Base-by-base conservation (phyloP, 2,888 invertebrate genomes). In the Agrotis exclamationis region DNA sequence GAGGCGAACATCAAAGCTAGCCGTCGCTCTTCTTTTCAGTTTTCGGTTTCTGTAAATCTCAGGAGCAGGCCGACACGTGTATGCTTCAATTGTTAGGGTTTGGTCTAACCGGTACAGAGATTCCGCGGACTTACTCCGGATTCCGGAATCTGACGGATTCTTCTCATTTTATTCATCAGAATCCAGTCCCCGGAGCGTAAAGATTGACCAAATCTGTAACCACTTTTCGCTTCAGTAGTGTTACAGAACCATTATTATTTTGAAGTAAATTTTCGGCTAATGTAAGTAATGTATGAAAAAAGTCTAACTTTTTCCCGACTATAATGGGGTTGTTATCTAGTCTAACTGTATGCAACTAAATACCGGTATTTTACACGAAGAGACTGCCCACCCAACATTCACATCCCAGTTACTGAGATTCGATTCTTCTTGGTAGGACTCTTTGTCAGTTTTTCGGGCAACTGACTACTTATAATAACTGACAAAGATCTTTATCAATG, bases 1-100 rank as follows among this genome's bases (percentile, higher is more conserved):
- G n/a, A 58, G 22, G 13, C n/a, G 9, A 24, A 50, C 18, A 20
- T 50, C 50, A 72, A 69, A 76, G 56, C 18, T 33, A 48, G 18
- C 20, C 20, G 11, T 45, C 14, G 24, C 5, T 76, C 50, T 50
- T 76, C 11, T 76, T 45, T 50, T 2, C 39, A 6, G 16, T 48
- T 70, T 39, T 48, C 11, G 44, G 24, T 28, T 69, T 56, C 33
- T 20, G 6, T 45, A 39, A 53, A 39, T 54, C 4, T 53, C 18
- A 16, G 14, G 14, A 11, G 22, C 44, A 56, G 16, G 59, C 20
- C 28, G 20, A 58, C 24, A 57, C 69, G 39, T 51, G 57, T 68
- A 22, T 14, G 18, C 39, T 39, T 39, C 39, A 39, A 39, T 39
- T 11, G 56, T 56, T 11, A n/a, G n/a, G n/a, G 4, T 11, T 28